Base-by-base conservation (phyloP, 1,140 invertebrate genomes). In the Cyclargus thomasi region DNA sequence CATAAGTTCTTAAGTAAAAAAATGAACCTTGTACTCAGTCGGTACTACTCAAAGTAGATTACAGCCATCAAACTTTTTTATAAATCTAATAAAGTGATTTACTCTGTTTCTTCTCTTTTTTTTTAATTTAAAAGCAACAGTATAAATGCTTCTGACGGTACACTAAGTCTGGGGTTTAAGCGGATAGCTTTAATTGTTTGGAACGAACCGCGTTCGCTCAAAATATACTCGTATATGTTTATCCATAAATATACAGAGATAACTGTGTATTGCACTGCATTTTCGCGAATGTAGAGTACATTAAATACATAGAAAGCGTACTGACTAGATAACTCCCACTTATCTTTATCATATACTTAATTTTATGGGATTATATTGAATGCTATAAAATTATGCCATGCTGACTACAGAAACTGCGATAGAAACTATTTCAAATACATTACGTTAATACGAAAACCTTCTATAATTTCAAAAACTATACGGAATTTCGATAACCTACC, bases 141-240 rank as follows among this genome's bases (percentile, higher is more conserved):
- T 11, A 47, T 47, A 47, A 47, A 47, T 16, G 39, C 62, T 80
- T 73, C 71, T 65, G 53, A 70, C 79, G 4, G 65, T 81, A 79
- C 75, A 18, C 35, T 36, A 66, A 72, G 63, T 68, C 71, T 59
- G 62, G 69, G 70, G 64, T 71, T 65, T 72, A 70, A 76, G 74
- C 74, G 70, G 70, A 69, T 72, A 74, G 69, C 63, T 72, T 74
- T 76, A 76, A 76, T 74, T 76, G 74, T 76, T 74, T 67, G 74
- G 70, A 76, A 76, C 63, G 65, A 67, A 55, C 36, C 62, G 73
- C 59, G 36, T 62, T 63, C 63, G 67, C 70, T 76, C 39, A 47
- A 47, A 47, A 47, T 74, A 74, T 73, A 55, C 69, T 65, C 68
- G 72, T 80, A 83, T 83, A 82, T 79, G 73, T 76, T 77, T 70